These are phyloP conservation scores for Toxostoma redivivum DNA, from an alignment of 2,113 vertebrate species.

Conservation along the genomic window DNA sequence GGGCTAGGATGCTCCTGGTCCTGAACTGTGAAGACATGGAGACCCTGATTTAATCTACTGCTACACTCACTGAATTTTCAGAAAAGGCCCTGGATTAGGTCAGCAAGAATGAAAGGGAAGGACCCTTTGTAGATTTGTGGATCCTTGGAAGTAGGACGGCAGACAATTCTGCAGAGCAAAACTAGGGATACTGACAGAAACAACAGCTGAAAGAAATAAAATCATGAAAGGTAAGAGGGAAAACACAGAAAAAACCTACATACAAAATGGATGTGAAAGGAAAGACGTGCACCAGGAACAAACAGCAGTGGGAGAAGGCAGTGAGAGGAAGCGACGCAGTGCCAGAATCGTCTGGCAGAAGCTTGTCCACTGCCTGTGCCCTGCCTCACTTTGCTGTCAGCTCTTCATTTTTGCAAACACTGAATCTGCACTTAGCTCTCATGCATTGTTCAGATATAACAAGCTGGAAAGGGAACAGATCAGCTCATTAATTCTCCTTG, in stretches of 20 bases:
- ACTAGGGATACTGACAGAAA: neutral
- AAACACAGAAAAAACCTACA: neutral
- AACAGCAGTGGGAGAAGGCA: neutral
- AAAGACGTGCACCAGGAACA: neutral
- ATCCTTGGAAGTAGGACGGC: neutral
- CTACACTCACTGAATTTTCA: neutral
- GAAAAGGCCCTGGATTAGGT: neutral
- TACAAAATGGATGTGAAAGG: neutral
- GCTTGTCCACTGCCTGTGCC: neutral
- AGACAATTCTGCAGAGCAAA: neutral
- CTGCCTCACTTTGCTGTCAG: neutral
- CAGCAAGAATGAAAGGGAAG: neutral
- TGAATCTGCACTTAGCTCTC: slow-evolving; percentile 19
- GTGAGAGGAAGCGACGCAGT: neutral
- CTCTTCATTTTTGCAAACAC: slow-evolving; percentile 10
- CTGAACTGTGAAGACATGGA: neutral
- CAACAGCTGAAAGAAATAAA: neutral
- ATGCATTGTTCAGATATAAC: neutral
- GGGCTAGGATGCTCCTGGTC: neutral
- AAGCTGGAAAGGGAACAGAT: slow-evolving; percentile 35
- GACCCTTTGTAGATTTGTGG: neutral
- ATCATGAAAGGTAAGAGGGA: neutral
- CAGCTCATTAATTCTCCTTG: slow-evolving; percentile 20
- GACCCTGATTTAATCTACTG: neutral
- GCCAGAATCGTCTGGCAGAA: neutral